These are phyloP conservation scores for Tenthredo mesomela DNA, from an alignment of 2,888 invertebrate genomes.

Conservation along the genomic window DNA sequence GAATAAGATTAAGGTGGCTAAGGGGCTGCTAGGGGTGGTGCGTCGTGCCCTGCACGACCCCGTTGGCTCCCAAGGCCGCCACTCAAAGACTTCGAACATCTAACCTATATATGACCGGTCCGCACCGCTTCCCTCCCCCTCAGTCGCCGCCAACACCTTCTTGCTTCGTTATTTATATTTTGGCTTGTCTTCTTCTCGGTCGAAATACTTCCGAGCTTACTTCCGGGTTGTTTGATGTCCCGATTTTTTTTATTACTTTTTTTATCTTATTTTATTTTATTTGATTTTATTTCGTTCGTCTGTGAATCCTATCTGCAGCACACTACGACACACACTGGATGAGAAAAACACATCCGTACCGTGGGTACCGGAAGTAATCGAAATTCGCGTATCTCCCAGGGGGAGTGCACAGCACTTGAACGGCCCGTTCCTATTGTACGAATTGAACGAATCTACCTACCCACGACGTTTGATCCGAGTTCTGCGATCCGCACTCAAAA, in stretches of 20 bases:
- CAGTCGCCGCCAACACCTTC: constrained; percentile 51
- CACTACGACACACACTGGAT: constrained; percentile 13
- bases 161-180: constrained; percentile 51
- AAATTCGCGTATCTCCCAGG: constrained; percentile 16
- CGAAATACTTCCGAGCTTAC: constrained; percentile 2
- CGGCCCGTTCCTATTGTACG: constrained; percentile 18
- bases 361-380: not conserved
- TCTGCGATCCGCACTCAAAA: not conserved
- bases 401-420: constrained; percentile 25
- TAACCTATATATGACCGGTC: constrained; percentile 70
- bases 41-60: constrained; percentile 75
- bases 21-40: constrained; percentile 66
- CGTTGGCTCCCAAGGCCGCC: constrained; percentile 75
- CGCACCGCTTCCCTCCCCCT: constrained; percentile 53
- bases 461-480: constrained; percentile 11
- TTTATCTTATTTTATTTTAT: constrained; percentile 51
- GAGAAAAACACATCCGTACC: constrained; percentile 2
- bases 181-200: constrained; percentile 26
- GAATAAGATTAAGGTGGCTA: constrained; percentile 46
- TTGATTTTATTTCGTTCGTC: constrained; percentile 18
- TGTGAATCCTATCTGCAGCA: constrained; percentile 22
- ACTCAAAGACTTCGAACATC: constrained; percentile 74
- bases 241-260: constrained; percentile 50
- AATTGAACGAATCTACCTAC: not conserved
- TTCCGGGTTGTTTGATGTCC: constrained; percentile 44